A percentile compares a stretch with the other conserved stretches of the same genome.
Conservation (phyloP, 1,140 invertebrate species). For the Drosophila carrolli region DNA sequence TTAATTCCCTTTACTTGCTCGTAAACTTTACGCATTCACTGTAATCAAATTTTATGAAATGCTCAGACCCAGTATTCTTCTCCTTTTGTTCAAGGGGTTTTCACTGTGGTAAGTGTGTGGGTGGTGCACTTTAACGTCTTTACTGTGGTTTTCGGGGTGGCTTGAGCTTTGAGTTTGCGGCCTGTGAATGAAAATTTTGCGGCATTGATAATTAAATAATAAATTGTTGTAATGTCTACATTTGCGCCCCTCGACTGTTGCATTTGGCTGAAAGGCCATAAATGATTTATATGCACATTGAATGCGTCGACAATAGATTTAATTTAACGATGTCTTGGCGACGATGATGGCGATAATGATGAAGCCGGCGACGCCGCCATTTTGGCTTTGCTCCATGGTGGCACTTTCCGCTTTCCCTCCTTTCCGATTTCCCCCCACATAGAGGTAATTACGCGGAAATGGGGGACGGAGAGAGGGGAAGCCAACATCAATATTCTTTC, state of each 20-base stretch:
- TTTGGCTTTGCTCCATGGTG: constrained; percentile 53
- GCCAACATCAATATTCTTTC: constrained; percentile 53
- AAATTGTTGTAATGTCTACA: constrained; percentile 77
- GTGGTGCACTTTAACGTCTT: constrained; percentile 54
- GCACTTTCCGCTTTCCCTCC: constrained; percentile 13
- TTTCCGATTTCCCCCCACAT: constrained; percentile 10
- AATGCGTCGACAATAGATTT: constrained; percentile 76
- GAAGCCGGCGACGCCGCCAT: constrained; percentile 45
- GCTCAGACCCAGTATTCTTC: constrained; percentile 31
- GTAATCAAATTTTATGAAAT: constrained; percentile 79
- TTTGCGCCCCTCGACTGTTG: constrained; percentile 40
- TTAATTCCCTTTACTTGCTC: constrained; percentile 73
- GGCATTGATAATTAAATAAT: constrained; percentile 78
- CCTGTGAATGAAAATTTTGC: constrained; percentile 70
- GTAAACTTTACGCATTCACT: constrained; percentile 77
- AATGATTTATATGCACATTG: constrained; percentile 78
- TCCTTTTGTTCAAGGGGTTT: constrained; percentile 24
- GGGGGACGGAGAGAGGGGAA: constrained; percentile 9
- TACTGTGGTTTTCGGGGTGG: constrained; percentile 43
- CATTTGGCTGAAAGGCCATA: constrained; percentile 58
- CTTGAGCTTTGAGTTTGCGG: constrained; percentile 33
- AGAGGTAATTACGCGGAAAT: constrained; percentile 71
- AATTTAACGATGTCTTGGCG: constrained; percentile 75
- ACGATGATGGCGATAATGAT: constrained; percentile 41
- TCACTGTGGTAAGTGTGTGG: constrained; percentile 6